Evolutionary conservation across 2,888 invertebrate genomes (phyloP), one percentile per base, ranked within the genome.

Genomic region (Leucozona laternaria): DNA sequence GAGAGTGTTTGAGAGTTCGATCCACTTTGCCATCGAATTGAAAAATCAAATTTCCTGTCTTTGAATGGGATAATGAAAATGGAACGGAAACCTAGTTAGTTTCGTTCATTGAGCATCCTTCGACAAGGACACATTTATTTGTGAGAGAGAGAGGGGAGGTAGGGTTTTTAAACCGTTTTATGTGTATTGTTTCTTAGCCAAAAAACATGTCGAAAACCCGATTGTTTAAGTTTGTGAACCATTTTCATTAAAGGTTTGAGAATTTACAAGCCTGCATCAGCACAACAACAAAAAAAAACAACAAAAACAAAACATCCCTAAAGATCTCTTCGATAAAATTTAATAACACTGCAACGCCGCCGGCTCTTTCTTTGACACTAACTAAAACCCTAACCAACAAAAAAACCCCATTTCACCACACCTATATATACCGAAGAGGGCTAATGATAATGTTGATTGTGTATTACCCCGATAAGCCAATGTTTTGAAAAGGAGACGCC

Each of bases 1-100:
- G 4, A 37, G 4, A 15, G 1, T n/a, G 43, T 43, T 20, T 25
- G 25, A 13, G 8, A 53, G 34, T 20, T 50, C 22, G 15, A 68
- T 62, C 31, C 60, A 78, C 62, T 83, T 79, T 83, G 70, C 76
- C 76, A 76, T 50, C 58, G 66, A 72, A 79, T 76, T 72, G 79
- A 76, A 66, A 83, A 66, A 79, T 79, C 71, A 84, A 84, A 79
- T 84, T 84, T 80, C 75, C 83, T 55, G 34, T 53, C 66, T 76
- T 79, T 79, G 43, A 68, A 53, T 62, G 15, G 25, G 8, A 62
- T 28, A 70, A 37, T 28, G 22, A 45, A 48, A 58, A 45, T 37
- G n/a, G 20, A 45, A 45, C n/a, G 48, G 20, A 73, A 82, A 78
- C 45, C 31, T 50, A 66, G 72, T 82, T 82, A 73, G 68, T 11